Conservation (phyloP, 2,888 invertebrate genomes). For the Ophion slaviceki region DNA sequence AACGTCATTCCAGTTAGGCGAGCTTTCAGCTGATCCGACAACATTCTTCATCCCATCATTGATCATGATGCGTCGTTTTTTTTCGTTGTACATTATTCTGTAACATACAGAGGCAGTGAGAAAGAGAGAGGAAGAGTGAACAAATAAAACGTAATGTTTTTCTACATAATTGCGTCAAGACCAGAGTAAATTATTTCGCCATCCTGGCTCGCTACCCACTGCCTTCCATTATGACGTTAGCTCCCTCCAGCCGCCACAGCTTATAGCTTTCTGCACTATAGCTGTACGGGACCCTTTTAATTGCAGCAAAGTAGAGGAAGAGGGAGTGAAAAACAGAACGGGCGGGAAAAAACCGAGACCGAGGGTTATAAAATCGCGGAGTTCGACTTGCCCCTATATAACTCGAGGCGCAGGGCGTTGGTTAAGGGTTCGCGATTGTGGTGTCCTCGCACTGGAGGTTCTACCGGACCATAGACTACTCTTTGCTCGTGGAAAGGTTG, state of each 20-base stretch:
- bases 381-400: conserved; percentile 55
- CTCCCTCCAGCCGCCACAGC: not conserved
- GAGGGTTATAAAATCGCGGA: conserved; percentile 44
- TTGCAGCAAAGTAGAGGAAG: conserved; percentile 28
- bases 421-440: conserved; percentile 30
- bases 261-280: not conserved
- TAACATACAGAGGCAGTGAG: conserved; percentile 36
- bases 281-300: conserved; percentile 38
- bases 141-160: conserved; percentile 34
- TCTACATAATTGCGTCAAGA: conserved; percentile 26
- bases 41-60: not conserved
- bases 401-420: conserved; percentile 16
- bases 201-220: conserved; percentile 12
- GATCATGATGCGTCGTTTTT: not conserved
- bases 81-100: conserved; percentile 61
- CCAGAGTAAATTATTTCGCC: conserved; percentile 44
- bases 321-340: conserved; percentile 10
- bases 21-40: conserved; percentile 4
- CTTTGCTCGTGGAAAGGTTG: conserved; percentile 50
- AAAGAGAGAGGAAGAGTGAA: not conserved
- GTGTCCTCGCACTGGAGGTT: conserved; percentile 23
- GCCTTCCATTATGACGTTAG: conserved; percentile 37
- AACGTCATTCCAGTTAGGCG: too few species aligned
- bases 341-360: conserved; percentile 15
- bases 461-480: conserved; percentile 34